Evolutionary conservation across 2,113 vertebrate genomes (phyloP).

Genomic region (Nannobrachium achirus): DNA sequence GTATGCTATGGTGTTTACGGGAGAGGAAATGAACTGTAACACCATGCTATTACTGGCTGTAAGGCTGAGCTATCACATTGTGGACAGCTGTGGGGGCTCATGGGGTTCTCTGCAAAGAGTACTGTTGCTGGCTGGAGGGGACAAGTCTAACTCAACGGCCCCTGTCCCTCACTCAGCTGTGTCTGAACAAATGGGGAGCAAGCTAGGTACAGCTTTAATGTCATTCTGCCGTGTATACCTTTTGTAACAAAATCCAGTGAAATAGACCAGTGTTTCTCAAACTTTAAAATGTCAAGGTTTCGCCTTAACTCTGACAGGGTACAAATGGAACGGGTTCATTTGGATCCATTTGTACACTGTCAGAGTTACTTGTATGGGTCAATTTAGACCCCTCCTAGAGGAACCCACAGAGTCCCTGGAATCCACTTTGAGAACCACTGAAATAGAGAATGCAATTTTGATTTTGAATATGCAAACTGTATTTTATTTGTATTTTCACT

Average conservation of each 20-base stretch:
- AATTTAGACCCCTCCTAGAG: no score
- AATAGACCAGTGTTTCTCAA: no score
- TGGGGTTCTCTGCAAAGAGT: constrained; percentile 56
- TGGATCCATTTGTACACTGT: no score
- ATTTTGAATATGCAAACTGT: no score
- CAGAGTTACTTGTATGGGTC: no score
- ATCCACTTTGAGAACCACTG: no score
- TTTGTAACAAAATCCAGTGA: no score
- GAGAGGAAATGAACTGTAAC: constrained; percentile 80
- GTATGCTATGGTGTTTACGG: constrained; percentile 75
- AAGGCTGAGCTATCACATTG: constrained; percentile 73
- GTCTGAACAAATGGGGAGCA: not conserved
- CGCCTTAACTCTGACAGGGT: no score
- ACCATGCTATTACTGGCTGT: constrained; percentile 72
- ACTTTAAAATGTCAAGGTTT: no score
- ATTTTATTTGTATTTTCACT: not conserved
- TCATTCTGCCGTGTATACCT: not conserved
- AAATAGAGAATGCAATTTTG: no score
- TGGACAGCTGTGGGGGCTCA: constrained; percentile 71
- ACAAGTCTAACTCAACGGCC: constrained; percentile 53
- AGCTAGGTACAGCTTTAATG: constrained; percentile 9
- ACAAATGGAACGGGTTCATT: no score
- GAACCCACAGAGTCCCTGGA: no score
- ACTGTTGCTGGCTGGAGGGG: constrained; percentile 69
- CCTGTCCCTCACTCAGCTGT: not conserved